These are phyloP conservation scores for Nyleta sp. DNA, from an alignment of 2,888 invertebrate species.

Conservation along the genomic window DNA sequence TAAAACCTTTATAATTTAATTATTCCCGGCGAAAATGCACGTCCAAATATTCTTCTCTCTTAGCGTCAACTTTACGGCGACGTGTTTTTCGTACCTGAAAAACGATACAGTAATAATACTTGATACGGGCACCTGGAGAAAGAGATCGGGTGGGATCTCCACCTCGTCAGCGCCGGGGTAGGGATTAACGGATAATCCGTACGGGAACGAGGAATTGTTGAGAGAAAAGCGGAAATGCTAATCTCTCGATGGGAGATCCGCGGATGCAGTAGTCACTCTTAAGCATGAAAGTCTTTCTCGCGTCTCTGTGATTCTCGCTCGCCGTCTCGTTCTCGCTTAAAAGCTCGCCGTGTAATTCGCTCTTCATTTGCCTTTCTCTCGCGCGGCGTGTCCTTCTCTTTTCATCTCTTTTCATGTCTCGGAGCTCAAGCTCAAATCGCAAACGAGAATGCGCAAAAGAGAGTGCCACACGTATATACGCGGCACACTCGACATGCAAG, in stretches of 20 bases:
- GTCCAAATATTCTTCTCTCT: constrained; percentile 50
- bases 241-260: constrained; percentile 81
- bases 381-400: constrained; percentile 44
- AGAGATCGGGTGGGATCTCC: constrained; percentile 70
- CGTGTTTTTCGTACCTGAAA: constrained; percentile 69
- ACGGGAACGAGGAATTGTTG: constrained; percentile 80
- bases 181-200: constrained; percentile 81
- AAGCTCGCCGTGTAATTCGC: constrained; percentile 60
- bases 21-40: constrained; percentile 35
- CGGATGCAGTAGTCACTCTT: constrained; percentile 70
- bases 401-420: constrained; percentile 59
- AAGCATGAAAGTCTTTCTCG: constrained; percentile 66
- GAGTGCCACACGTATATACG: constrained; percentile 54
- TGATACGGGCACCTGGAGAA: constrained; percentile 79
- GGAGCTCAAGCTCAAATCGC: constrained; percentile 64
- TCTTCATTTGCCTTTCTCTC: constrained; percentile 60
- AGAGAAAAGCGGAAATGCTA: constrained; percentile 82
- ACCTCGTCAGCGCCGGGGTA: constrained; percentile 69
- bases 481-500: constrained; percentile 62
- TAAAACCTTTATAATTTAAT: constrained; percentile 54
- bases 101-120: constrained; percentile 81
- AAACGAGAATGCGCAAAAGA: constrained; percentile 67
- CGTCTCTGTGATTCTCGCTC: constrained; percentile 60
- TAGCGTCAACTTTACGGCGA: constrained; percentile 41
- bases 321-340: constrained; percentile 57